Base-by-base conservation (phyloP, 2,888 invertebrate species). In the Lasioglossum marginatum region DNA sequence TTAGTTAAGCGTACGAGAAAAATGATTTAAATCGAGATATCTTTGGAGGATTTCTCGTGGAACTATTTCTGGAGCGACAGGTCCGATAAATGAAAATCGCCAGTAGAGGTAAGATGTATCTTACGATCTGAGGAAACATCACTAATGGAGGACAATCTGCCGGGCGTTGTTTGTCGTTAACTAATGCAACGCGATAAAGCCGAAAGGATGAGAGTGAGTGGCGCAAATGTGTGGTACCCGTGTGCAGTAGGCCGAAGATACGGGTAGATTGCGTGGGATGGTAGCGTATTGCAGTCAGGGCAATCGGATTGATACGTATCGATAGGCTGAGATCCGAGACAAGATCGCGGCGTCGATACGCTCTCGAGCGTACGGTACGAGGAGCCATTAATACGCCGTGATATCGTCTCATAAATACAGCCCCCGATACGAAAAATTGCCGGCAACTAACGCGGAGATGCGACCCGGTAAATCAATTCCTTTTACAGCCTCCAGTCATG, bases 241-340 rank as follows among this genome's bases (percentile, higher is more conserved):
- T 60, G 66, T 40, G 45, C 45, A 52, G 70, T 19, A 45, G 23
- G 70, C 34, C 14, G 27, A 70, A 60, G 77, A 71, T 77, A 84
- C 37, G 73, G 63, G 23, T 19, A 63, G 75, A 34, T 66, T 81
- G 90, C 85, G 90, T 90, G 90, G 90, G 89, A 90, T 82, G 89
- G 66, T 82, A 81, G 82, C 78, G 77, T 57, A 57, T 85, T 88
- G 73, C 86, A 85, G 86, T 82, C 86, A 87, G 88, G 86, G 79
- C 85, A 80, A 76, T 87, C 78, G 86, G 77, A 87, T 88, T 76
- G 87, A 88, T 84, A 77, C 84, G 81, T 79, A 87, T 90, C 87
- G 90, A 90, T 89, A 90, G 82, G 77, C 60, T 80, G 83, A 86
- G 86, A 91, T 87, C 84, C 86, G 81, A 84, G 89, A 84, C 86